A percentile compares a stretch with the other conserved stretches of the same genome.
Conservation (phyloP, 2,888 invertebrate genomes). For the Anagyrus pseudococci region DNA sequence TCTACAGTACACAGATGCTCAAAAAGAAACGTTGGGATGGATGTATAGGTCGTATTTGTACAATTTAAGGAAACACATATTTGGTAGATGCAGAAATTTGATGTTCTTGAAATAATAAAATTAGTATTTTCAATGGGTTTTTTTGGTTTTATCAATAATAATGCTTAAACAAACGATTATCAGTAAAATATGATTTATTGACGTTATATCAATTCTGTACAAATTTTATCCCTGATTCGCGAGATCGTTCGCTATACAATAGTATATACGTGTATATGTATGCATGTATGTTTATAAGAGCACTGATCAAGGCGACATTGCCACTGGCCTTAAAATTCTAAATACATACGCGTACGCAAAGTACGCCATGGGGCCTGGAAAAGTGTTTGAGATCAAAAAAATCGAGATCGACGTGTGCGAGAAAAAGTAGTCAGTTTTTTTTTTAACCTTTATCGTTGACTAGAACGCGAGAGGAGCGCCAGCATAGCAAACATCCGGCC, state of each 20-base stretch:
- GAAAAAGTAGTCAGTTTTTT: constrained; percentile 1
- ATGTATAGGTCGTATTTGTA: too few relatives aligned
- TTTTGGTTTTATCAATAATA: too few relatives aligned
- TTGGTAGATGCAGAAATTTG: too few relatives aligned
- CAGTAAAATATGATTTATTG: constrained; percentile 54
- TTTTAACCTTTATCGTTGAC: constrained; percentile 48
- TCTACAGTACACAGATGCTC: too few relatives aligned
- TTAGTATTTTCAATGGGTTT: too few relatives aligned
- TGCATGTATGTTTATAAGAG: constrained; percentile 45
- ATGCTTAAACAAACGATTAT: constrained; percentile 2
- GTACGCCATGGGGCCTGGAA: constrained; percentile 23
- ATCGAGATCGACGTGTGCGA: constrained; percentile 45
- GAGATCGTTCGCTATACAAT: constrained; percentile 42
- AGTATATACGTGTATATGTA: constrained; percentile 15
- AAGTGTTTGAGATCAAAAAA: constrained; percentile 47
- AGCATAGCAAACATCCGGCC: constrained; percentile 32
- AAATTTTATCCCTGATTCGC: constrained; percentile 52
- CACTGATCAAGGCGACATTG: constrained; percentile 52
- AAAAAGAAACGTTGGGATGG: too few relatives aligned
- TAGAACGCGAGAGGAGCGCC: constrained; percentile 59
- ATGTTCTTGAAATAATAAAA: too few relatives aligned
- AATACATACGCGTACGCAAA: neutral
- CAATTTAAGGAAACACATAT: too few relatives aligned
- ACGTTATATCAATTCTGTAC: constrained; percentile 55
- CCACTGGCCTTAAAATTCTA: constrained; percentile 38